These are phyloP conservation scores for Eulithis prunata DNA, from an alignment of 2,888 invertebrate species.

Conservation along the genomic window DNA sequence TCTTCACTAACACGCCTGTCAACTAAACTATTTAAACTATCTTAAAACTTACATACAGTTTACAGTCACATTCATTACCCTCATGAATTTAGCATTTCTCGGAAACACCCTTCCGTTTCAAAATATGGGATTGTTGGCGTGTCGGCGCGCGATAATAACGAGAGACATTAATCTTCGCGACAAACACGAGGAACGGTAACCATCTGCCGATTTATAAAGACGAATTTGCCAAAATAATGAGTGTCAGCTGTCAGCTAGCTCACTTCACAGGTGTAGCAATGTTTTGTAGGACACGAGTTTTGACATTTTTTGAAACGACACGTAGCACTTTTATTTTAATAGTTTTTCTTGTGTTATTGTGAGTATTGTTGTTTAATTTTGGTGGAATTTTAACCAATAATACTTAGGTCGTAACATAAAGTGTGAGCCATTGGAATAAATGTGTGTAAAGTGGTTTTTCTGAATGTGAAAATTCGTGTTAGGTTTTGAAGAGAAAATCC, in stretches of 20 bases:
- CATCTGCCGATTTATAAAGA: slow-evolving; percentile 53
- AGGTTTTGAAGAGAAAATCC: too few relatives aligned
- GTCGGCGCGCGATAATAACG: slow-evolving; percentile 40
- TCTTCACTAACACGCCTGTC: not conserved
- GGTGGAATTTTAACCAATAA: too few relatives aligned
- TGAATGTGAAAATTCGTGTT: too few relatives aligned
- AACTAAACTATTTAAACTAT: slow-evolving; percentile 10
- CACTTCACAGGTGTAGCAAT: slow-evolving; percentile 5
- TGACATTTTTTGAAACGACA: too few relatives aligned
- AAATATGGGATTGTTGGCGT: slow-evolving; percentile 36
- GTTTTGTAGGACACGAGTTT: too few relatives aligned
- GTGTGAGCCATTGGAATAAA: too few relatives aligned
- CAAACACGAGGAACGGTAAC: slow-evolving; percentile 63
- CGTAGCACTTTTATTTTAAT: too few relatives aligned
- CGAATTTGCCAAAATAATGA: slow-evolving; percentile 41
- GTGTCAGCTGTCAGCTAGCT: slow-evolving; percentile 5
- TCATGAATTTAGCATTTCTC: slow-evolving; percentile 27
- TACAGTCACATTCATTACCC: slow-evolving; percentile 19
- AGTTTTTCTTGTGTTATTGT: too few relatives aligned
- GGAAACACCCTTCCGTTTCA: slow-evolving; percentile 28
- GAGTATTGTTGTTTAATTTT: too few relatives aligned
- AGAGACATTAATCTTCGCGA: slow-evolving; percentile 68
- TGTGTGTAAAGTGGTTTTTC: too few relatives aligned
- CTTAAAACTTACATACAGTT: slow-evolving; percentile 6
- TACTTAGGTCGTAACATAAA: too few relatives aligned